Evolutionary conservation across 1,140 invertebrate genomes (phyloP), one percentile per base, ranked within the genome.

Genomic region (Nymphalis io): DNA sequence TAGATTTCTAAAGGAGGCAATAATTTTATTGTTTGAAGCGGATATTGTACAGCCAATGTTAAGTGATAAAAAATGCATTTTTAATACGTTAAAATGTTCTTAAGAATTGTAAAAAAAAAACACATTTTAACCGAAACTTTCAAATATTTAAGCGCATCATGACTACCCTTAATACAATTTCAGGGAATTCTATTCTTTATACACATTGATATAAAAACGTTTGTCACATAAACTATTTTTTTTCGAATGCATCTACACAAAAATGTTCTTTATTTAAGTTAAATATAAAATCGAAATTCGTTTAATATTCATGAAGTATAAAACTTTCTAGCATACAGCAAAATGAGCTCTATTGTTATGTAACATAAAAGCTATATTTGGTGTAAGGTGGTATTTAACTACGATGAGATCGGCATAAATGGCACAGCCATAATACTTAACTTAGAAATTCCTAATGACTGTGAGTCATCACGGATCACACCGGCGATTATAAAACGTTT

Each of bases 391-490:
- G 16, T 39, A n/a, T 58, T 15, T 69, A 20, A 62, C 23, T 69
- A 60, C 33, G 60, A 70, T 61, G 23, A 68, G 69, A 69, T 62
- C 62, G 68, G 66, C 51, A 60, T 46, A 70, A 68, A 67, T 70
- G 55, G 65, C 46, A 67, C 16, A 18, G 72, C 68, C 68, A 72
- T 72, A 74, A 75, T 75, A 69, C 57, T 73, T 72, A 60, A 70
- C 66, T 69, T 75, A 75, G 76, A 75, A 75, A 74, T 69, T 70
- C 60, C 62, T 79, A 76, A 74, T 79, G 73, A 72, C 65, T 69
- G 59, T 79, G 77, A 79, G 57, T 79, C 77, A 79, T 73, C 58
- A 61, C 57, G 42, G 77, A 68, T 75, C 72, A 59, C 38, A 61
- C 48, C 21, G 21, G 40, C 23, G 33, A 42, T 57, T 60, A 67